Evolutionary conservation across 2,888 invertebrate genomes (phyloP), one percentile per base, ranked within the genome.

Genomic region (Argyresthia albistria): DNA sequence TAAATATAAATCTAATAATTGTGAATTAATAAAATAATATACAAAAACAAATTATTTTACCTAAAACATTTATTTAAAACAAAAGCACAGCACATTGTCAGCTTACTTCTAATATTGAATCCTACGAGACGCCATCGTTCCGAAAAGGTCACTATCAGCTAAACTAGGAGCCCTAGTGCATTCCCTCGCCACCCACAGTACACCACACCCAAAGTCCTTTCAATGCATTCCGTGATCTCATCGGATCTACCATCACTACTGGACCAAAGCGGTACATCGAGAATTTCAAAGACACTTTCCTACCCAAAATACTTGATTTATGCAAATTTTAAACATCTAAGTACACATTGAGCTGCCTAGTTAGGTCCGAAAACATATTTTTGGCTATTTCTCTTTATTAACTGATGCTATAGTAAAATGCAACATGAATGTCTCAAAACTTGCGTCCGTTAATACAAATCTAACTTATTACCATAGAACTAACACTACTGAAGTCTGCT

Each of bases 1-100:
- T 82, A 82, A 83, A 83, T 80, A 82, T 73, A 74, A 74, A 74
- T 70, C 59, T 57, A 66, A 68, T 80, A 75, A 64, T 62, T 68
- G 66, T 71, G 76, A 59, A 70, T 68, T 71, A 70, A 68, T 37
- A 71, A 63, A 66, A 76, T 74, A 75, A 74, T 70, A 68, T 63
- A 65, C 59, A 64, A 65, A 82, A 82, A 76, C 80, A 78, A 79
- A 82, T 80, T 72, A 81, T 77, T 82, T 78, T 77, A 74, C 75
- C 83, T 81, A 63, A 70, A 72, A 73, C 80, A 83, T 84, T 72
- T 76, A 71, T 81, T 84, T 83, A 84, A 87, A 87, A 86, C 83
- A 80, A 83, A 87, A 87, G 83, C 87, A 87, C 87, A 87, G 86
- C 87, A 86, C 87, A 81, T 84, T 78, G 80, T 87, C 84, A 81